Base-by-base conservation (phyloP, 2,797 vertebrate species). In the Pangasius larnaudii region DNA sequence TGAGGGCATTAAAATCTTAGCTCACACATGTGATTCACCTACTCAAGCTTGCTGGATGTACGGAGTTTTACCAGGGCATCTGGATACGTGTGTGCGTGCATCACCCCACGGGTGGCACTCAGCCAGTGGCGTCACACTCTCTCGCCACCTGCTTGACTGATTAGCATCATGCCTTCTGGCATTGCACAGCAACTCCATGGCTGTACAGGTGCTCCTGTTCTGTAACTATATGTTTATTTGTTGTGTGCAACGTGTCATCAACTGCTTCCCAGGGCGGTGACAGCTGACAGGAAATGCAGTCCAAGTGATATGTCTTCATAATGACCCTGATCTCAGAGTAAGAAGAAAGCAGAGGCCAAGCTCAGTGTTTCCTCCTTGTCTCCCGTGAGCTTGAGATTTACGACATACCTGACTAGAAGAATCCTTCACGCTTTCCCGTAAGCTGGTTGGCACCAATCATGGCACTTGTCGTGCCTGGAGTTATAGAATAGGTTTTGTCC, bases 31-130 rank as follows among this genome's bases (percentile, higher is more conserved):
- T 83, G 80, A 83, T 2, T 65, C 80, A 65, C 27, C 14, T 19
- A 30, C 80, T 65, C 24, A 1, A 49, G 59, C 69, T 14, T 0
- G 33, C 65, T 75, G 82, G 42, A 72, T 53, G 30, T 0, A 30
- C 46, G 46, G 51, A 36, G 69, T 61, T 86, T 71, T 95, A 96
- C 95, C 95, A 56, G 19, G 77, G 30, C 30, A 58, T 36, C 33
- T 95, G 94, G 92, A 65, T 46, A 2, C 3, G 53, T 33, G 8
- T 5, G 77, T 79, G 53, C 19, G 33, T 36, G 53, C 67, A 22
- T 88, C 93, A 61, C 79, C 90, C 94, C 94, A 95, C 82, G 90
- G 91, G 92, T 94, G 93, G 92, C 85, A 92, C 90, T 92, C 89
- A 72, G 91, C 74, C 93, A 94, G 92, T 81, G 93, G 94, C 67